These are phyloP conservation scores for Cephus runcator DNA, from an alignment of 2,888 invertebrate genomes.

Conservation along the genomic window DNA sequence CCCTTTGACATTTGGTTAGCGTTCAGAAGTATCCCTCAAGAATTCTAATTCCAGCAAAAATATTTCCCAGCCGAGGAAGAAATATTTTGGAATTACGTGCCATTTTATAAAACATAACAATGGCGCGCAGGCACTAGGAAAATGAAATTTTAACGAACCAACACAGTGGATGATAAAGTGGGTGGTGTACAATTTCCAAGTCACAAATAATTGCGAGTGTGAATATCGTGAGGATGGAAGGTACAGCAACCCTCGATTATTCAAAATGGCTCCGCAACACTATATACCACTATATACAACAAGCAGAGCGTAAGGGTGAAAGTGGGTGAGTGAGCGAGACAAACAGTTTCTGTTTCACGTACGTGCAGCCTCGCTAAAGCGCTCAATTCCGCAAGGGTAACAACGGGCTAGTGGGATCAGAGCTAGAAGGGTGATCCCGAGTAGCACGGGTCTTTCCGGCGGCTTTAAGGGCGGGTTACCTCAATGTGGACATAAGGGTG, in stretches of 20 bases:
- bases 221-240: background rate
- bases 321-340: background rate
- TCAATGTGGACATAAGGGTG: constrained; percentile 4
- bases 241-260: background rate
- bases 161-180: background rate
- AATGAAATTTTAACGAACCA: background rate
- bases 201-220: background rate
- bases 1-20: background rate
- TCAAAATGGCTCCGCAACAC: background rate
- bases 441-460: background rate
- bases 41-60: background rate
- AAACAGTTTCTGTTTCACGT: background rate
- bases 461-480: constrained; percentile 5
- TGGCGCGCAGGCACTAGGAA: background rate
- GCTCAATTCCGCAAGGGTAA: background rate
- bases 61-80: background rate
- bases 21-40: background rate
- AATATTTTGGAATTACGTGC: background rate
- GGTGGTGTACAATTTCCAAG: background rate
- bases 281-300: background rate
- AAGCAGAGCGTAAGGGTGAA: background rate
- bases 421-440: background rate
- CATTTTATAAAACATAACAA: background rate
- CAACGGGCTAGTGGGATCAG: background rate
- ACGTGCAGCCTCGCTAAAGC: background rate